phyloP scores from a whole-genome alignment of 2,888 invertebrate species.

The Meghimatium bilineatum region DNA sequence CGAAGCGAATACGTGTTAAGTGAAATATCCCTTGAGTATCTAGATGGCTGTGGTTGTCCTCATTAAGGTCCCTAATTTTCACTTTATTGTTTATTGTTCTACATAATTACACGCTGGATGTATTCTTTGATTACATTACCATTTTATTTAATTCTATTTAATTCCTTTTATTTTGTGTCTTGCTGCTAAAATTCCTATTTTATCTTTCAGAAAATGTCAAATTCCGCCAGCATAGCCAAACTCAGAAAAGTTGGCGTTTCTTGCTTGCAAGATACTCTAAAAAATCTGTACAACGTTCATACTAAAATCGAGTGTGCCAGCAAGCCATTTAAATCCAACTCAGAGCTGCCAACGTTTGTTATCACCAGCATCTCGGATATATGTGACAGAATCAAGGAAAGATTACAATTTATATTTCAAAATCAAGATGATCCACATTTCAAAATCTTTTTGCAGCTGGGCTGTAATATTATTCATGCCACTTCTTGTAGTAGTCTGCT shows the following conservation, averaged over 20 bases:
- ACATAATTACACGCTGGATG: no score
- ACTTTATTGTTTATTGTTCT: no score
- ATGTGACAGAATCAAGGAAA: slow-evolving; percentile 43
- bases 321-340: slow-evolving; percentile 52
- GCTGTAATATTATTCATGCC: slow-evolving; percentile 47
- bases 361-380: slow-evolving; percentile 43
- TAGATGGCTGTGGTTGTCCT: no score
- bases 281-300: slow-evolving; percentile 59
- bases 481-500: slow-evolving; percentile 44
- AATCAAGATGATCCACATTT: slow-evolving; percentile 36
- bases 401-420: slow-evolving; percentile 51
- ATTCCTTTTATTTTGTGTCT: no score
- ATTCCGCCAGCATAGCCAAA: slow-evolving; percentile 53
- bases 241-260: slow-evolving; percentile 56
- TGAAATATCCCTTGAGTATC: no score
- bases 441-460: slow-evolving; percentile 42
- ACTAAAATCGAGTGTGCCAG: slow-evolving; percentile 52
- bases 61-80: no score
- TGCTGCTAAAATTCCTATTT: no score
- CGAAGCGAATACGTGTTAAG: no score
- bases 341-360: slow-evolving; percentile 51
- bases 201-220: slow-evolving; percentile 24
- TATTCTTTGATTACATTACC: no score
- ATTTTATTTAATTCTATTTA: no score
- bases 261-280: slow-evolving; percentile 52